phyloP scores from a whole-genome alignment of 2,888 invertebrate species.

The Adelphocoris suturalis region DNA sequence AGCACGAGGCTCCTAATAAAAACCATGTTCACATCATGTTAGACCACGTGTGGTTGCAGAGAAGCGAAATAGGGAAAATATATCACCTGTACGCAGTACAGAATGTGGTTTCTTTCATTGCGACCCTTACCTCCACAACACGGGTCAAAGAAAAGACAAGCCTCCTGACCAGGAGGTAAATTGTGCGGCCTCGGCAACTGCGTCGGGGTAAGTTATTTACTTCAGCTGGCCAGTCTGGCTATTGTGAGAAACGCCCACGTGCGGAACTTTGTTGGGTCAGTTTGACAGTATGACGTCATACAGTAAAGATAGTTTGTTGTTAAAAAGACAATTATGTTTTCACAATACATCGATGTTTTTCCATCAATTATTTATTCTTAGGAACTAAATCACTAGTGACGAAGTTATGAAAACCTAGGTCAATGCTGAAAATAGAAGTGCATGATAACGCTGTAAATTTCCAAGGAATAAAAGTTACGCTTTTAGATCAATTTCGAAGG shows the following conservation, averaged over 20 bases:
- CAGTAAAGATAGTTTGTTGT: no score
- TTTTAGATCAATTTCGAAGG: no score
- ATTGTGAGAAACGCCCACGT: not conserved
- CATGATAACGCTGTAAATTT: no score
- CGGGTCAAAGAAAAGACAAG: not conserved
- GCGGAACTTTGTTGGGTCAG: not conserved
- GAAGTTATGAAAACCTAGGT: no score
- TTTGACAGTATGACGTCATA: not conserved
- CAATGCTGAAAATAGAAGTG: no score
- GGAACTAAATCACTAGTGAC: no score
- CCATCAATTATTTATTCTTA: no score
- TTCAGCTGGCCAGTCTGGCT: not conserved
- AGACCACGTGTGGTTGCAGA: constrained; percentile 8
- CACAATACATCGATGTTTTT: no score
- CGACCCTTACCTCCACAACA: not conserved
- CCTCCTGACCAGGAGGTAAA: not conserved
- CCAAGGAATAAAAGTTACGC: no score
- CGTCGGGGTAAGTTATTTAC: not conserved
- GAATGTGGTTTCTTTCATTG: not conserved
- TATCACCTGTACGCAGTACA: not conserved
- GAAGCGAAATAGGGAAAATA: not conserved
- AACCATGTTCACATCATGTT: not conserved
- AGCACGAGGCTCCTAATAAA: not conserved
- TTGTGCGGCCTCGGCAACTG: not conserved
- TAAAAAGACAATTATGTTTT: no score